A percentile compares a stretch with the other conserved stretches of the same genome.
These are phyloP conservation scores for Stichopus horrens DNA, from an alignment of 53 echinoderm and acorn worm species.

Conservation along the genomic window DNA sequence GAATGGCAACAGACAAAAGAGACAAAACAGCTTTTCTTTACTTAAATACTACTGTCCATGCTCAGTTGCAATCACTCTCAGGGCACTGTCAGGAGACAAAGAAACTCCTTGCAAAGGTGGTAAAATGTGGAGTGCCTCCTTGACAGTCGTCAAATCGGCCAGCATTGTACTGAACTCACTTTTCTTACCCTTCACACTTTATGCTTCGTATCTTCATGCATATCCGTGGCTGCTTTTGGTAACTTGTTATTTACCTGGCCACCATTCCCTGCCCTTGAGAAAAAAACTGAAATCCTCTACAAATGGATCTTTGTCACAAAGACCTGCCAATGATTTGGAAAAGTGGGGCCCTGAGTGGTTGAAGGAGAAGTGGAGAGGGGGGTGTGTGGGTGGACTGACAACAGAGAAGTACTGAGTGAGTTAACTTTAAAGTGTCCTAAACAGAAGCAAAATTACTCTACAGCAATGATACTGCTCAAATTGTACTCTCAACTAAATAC, in stretches of 20 bases:
- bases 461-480: too few relatives aligned
- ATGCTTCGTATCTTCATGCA: not conserved
- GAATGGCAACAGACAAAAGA: not conserved
- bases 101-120: too few relatives aligned
- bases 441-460: too few relatives aligned
- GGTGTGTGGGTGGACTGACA: too few relatives aligned
- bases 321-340: not conserved
- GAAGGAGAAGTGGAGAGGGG: not conserved
- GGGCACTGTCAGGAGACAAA: not conserved
- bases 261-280: not conserved
- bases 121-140: too few relatives aligned
- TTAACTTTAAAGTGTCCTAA: too few relatives aligned
- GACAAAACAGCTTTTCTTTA: not conserved
- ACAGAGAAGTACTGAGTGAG: too few relatives aligned
- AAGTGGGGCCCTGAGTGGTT: not conserved
- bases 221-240: not conserved
- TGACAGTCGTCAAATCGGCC: too few relatives aligned
- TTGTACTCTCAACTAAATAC: too few relatives aligned
- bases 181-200: not conserved
- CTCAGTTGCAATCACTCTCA: not conserved
- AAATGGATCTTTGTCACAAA: constrained; percentile 2
- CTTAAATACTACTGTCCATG: constrained; percentile 12
- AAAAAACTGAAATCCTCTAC: not conserved
- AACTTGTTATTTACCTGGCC: not conserved
- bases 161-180: too few relatives aligned